Percentiles rank a stretch among this genome's conserved stretches.
Conservation (phyloP, 2,888 invertebrate genomes). For the Plagiodera versicolora region DNA sequence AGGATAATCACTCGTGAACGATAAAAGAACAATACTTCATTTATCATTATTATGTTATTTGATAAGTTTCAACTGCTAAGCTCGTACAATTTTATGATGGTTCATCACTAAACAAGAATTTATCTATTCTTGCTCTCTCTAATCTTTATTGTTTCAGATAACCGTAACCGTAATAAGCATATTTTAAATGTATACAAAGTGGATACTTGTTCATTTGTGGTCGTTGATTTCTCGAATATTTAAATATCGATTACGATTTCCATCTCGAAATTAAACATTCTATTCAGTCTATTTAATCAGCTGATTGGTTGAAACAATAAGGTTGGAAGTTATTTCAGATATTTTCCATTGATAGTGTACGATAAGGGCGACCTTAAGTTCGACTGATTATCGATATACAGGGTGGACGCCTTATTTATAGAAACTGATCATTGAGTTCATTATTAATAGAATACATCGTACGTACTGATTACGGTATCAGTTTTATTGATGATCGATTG, state of each 20-base stretch:
- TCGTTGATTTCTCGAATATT: no score
- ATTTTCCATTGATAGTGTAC: no score
- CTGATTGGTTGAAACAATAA: no score
- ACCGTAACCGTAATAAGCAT: not conserved
- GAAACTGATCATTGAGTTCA: no score
- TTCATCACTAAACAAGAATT: not conserved
- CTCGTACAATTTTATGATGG: not conserved
- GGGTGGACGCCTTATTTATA: not conserved
- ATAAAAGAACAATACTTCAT: not conserved
- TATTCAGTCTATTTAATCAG: no score
- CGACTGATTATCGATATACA: no score
- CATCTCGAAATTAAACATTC: no score
- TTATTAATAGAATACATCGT: not conserved
- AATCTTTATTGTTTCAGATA: not conserved
- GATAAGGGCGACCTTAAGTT: no score
- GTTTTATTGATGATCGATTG: not conserved
- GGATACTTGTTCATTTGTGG: no score
- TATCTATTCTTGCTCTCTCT: not conserved
- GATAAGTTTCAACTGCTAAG: not conserved
- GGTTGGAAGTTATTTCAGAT: no score
- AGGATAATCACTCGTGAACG: not conserved
- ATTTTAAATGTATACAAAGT: not conserved
- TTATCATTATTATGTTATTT: not conserved
- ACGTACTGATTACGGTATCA: not conserved
- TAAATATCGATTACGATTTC: no score